phyloP scores from a whole-genome alignment of 2,888 invertebrate species.

The Polydrusus pterygomalis region DNA sequence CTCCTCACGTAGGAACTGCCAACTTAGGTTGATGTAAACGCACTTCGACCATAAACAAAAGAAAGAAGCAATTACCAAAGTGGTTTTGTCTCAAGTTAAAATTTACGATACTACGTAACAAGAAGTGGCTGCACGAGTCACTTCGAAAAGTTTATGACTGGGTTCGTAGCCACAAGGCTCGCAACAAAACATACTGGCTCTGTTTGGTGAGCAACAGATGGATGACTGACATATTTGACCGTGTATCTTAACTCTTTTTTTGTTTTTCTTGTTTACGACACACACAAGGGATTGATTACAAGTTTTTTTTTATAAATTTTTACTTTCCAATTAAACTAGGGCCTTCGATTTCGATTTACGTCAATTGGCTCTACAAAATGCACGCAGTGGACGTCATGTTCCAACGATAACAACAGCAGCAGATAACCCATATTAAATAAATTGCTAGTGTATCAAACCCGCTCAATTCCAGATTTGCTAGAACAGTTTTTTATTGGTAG shows the following conservation, averaged over 20 bases:
- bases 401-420: no score
- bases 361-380: no score
- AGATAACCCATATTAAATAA: no score
- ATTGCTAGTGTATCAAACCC: no score
- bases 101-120: constrained; percentile 50
- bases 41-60: constrained; percentile 32
- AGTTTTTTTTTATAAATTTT: no score
- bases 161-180: constrained; percentile 25
- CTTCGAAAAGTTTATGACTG: constrained; percentile 44
- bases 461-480: no score
- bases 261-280: background rate
- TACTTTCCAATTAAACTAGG: no score
- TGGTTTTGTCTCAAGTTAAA: constrained; percentile 30
- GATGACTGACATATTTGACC: constrained; percentile 34
- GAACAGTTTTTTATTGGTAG: no score
- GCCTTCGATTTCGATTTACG: no score
- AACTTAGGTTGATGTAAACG: constrained; percentile 1
- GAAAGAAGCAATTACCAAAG: constrained; percentile 47
- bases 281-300: no score
- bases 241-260: background rate
- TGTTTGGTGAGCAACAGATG: constrained; percentile 44
- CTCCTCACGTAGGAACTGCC: background rate
- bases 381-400: no score
- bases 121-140: constrained; percentile 50
- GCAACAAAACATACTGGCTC: constrained; percentile 29